These are phyloP conservation scores for Drosophila subpulchrella DNA, from an alignment of 1,140 invertebrate species.

Conservation along the genomic window DNA sequence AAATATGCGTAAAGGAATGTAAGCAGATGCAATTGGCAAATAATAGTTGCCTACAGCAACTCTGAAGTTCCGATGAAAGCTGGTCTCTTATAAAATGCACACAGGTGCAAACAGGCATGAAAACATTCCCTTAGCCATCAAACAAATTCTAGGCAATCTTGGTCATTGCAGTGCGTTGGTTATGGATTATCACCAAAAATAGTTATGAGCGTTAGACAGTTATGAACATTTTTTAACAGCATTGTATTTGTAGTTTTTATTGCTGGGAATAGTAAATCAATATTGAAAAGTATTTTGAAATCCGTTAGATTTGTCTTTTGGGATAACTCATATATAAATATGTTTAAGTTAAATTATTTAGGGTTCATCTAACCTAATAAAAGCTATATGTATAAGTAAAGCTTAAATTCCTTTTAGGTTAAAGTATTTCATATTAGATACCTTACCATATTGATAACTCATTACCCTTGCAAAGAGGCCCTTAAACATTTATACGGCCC, in stretches of 20 bases:
- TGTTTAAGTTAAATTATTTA: neutral
- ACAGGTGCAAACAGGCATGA: slow-evolving; percentile 24
- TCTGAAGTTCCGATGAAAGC: slow-evolving; percentile 10
- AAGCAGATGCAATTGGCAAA: slow-evolving; percentile 56
- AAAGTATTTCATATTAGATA: no score
- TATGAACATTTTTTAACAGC: neutral
- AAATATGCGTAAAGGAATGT: slow-evolving; percentile 28
- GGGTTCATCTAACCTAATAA: no score
- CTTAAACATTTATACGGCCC: no score
- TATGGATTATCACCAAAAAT: neutral
- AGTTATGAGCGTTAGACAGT: neutral
- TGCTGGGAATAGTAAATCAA: neutral
- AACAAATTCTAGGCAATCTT: neutral
- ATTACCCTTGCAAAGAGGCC: no score
- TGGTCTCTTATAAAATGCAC: neutral
- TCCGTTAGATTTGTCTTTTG: no score
- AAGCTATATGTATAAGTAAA: no score
- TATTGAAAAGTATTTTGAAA: neutral
- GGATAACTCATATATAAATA: no score
- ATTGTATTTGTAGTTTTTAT: neutral
- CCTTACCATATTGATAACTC: no score
- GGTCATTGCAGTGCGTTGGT: neutral
- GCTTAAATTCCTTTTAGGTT: no score
- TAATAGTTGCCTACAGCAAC: slow-evolving; percentile 47
- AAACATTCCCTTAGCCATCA: neutral